Conservation (phyloP, 2,888 invertebrate species). For the Catocala nupta region DNA sequence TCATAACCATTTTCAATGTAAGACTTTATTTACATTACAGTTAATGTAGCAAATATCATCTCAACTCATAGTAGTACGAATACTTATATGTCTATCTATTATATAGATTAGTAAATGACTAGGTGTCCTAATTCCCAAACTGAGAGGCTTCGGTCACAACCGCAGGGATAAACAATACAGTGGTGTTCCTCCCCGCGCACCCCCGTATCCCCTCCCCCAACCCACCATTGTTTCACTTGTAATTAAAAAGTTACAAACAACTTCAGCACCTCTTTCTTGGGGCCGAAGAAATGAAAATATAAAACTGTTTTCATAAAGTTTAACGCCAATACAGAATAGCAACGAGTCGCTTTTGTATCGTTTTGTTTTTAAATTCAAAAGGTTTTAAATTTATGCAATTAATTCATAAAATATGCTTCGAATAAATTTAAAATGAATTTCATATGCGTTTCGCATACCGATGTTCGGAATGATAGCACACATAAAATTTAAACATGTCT, state of each 20-base stretch:
- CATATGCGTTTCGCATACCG: constrained; percentile 6
- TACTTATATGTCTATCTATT: background rate
- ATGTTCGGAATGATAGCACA: background rate
- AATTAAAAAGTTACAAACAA: constrained; percentile 47
- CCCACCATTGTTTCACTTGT: constrained; percentile 39
- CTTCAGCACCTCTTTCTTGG: constrained; percentile 22
- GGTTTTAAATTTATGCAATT: background rate
- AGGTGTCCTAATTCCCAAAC: constrained; percentile 5
- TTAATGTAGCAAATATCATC: background rate
- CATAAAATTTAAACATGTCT: background rate
- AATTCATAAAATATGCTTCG: background rate
- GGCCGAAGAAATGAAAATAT: constrained; percentile 28
- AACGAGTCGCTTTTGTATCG: background rate
- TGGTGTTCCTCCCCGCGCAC: background rate
- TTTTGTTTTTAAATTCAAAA: background rate
- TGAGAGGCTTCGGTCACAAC: constrained; percentile 3
- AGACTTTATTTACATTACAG: too few species aligned
- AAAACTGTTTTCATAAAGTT: constrained; percentile 25
- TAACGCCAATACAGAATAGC: constrained; percentile 1
- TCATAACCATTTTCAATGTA: too few species aligned
- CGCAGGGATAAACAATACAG: constrained; percentile 35
- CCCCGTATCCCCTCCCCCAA: background rate
- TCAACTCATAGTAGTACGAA: background rate
- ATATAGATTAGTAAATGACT: background rate
- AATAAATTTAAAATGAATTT: background rate